Evolutionary conservation across 2,113 vertebrate species (phyloP), one percentile per base, ranked within the genome.

Genomic region (Psilopsiagon aurifrons): DNA sequence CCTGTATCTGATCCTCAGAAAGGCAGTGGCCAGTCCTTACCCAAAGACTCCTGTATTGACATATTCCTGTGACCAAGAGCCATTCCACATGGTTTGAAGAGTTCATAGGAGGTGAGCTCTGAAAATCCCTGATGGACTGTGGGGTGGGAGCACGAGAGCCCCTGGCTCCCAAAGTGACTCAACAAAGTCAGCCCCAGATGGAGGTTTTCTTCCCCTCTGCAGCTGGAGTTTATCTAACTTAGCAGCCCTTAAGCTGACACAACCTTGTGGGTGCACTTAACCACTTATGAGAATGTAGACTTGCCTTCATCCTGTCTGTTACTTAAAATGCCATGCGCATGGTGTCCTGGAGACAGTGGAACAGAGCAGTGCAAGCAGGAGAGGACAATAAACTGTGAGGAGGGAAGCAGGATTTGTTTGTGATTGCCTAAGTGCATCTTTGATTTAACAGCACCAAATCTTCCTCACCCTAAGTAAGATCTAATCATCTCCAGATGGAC

Each of bases 241-340:
- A 11, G 31, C 47, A 87, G 5, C 16, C 28, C 29, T 51, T 68
- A 54, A 25, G 46, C 43, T 33, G 57, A 33, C 35, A 19, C 14
- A 47, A 43, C 11, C 43, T 24, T 43, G 39, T 57, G 55, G 79
- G 28, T 28, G 24, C 9, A 18, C 18, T 31, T 27, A 22, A 57
- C n/a, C 0, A 4, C 27, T 85, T 52, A 10, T 0, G 1, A 12
- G 31, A 73, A 6, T 18, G 24, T 17, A 62, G 76, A 62, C 63
- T 18, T 77, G 63, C 15, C n/a, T 84, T 70, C 2, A 4, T 78
- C 64, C 33, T 66, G 10, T 28, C 12, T 7, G 22, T n/a, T 29
- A 28, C 27, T 51, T 77, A 27, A 14, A 74, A 31, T 39, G 69
- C 27, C 37, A 39, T 0, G 3, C 33, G 8, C 24, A 7, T 17